phyloP scores from a whole-genome alignment of 1,140 invertebrate genomes.

The honey bee (Apis mellifera) region DNA sequence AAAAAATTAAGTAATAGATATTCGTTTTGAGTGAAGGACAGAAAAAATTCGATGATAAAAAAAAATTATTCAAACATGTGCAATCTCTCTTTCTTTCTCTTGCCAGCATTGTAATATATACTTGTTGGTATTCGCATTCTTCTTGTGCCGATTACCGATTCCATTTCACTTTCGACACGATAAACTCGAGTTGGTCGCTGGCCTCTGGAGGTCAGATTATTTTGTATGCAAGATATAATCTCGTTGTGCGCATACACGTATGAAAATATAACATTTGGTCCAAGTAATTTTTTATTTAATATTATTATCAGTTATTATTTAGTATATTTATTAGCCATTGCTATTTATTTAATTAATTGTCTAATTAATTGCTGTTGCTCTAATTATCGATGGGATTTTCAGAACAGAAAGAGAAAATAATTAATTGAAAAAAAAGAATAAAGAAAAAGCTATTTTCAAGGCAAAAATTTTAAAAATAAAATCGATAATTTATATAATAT shows the following conservation, averaged over 20 bases:
- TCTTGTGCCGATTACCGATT: conserved; percentile 4
- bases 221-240: conserved; percentile 20
- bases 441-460: too few species aligned
- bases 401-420: too few species aligned
- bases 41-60: not conserved
- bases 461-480: not conserved
- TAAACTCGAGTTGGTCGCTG: conserved; percentile 30
- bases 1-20: too few species aligned
- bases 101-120: not conserved
- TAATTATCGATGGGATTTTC: too few species aligned
- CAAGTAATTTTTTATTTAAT: not conserved
- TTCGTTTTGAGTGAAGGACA: too few species aligned
- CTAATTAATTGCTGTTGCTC: too few species aligned
- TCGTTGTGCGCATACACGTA: not conserved
- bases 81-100: not conserved
- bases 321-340: too few species aligned
- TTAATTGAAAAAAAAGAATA: too few species aligned
- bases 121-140: conserved; percentile 4
- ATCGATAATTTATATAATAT: not conserved
- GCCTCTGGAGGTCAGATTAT: conserved; percentile 21
- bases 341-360: too few species aligned
- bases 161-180: conserved; percentile 28
- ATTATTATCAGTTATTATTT: not conserved
- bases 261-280: conserved; percentile 11
- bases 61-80: not conserved